Evolutionary conservation across 1,140 invertebrate genomes (phyloP), one percentile per base, ranked within the genome.

Genomic region (Drosophila dunni): DNA sequence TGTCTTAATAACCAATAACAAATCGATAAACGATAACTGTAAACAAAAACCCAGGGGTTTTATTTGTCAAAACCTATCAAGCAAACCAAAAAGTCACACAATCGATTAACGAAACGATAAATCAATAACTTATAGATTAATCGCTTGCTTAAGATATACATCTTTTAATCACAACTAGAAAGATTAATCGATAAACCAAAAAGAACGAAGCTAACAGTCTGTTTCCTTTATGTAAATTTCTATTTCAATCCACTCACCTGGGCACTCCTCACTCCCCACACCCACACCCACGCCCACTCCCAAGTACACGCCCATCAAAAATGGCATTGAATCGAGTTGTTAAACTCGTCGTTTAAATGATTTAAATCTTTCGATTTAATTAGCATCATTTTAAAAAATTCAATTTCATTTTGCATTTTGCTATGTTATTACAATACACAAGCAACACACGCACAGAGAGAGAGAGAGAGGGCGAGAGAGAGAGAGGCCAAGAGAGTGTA

Each of bases 321-420:
- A 53, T 20, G 11, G 40, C 36, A 40, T 38, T 8, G 40, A 65
- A 65, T 61, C n/a, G 46, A 69, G 17, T 42, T 56, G 67, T 56
- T 56, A 56, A 64, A 50, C 51, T 38, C 45, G 53, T 53, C 64
- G 51, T 64, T 81, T 75, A 75, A 80, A 48, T 65, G 66, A 81
- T 85, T 78, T 78, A 61, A 85, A 85, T 85, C 78, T 85, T 85
- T 81, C 74, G 75, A 81, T 85, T 85, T 85, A 85, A 85, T 85
- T 85, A 84, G 81, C 75, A 78, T 85, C 81, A 81, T 81, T 85
- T 85, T 85, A 85, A 85, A 73, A 78, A 85, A 85, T 81, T 85
- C 67, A 78, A 85, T 85, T 85, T 81, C 38, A 69, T 73, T 85
- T 84, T 75, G 70, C 75, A 81, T 85, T 72, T 78, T 78, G 74